A percentile compares a stretch with the other conserved stretches of the same genome.
phyloP scores from a whole-genome alignment of 2,888 invertebrate species.

The Netelia melanura region DNA sequence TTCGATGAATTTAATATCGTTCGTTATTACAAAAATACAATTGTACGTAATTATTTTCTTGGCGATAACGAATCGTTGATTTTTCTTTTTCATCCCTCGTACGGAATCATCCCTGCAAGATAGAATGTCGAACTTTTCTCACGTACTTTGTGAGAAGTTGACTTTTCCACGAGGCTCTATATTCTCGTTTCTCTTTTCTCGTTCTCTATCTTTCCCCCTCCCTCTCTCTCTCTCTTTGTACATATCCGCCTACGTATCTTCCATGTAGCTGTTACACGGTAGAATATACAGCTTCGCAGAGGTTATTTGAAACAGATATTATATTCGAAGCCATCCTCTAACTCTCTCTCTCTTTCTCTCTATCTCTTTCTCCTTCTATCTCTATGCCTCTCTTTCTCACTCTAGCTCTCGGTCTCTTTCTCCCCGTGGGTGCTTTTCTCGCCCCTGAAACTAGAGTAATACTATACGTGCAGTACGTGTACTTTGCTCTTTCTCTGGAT shows the following conservation, averaged over 20 bases:
- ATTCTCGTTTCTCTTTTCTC: neutral
- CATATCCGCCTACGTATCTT: conserved; percentile 25
- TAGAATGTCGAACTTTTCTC: neutral
- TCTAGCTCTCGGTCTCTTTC: conserved; percentile 2
- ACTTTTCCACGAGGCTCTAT: neutral
- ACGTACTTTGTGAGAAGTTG: neutral
- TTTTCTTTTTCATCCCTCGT: neutral
- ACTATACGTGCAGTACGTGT: conserved; percentile 27
- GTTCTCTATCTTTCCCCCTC: neutral
- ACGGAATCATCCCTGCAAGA: neutral
- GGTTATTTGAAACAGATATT: conserved; percentile 55
- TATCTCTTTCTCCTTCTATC: neutral
- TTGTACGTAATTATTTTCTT: neutral
- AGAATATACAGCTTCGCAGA: conserved; percentile 32
- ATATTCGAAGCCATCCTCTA: conserved; percentile 18
- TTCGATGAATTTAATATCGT: neutral
- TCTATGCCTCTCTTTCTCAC: neutral
- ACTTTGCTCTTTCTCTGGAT: conserved; percentile 48
- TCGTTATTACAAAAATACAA: neutral
- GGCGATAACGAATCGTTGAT: neutral
- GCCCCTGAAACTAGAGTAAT: conserved; percentile 49
- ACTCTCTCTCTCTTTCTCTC: neutral
- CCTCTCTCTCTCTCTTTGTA: neutral
- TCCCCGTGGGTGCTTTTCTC: conserved; percentile 49
- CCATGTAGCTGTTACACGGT: conserved; percentile 7